Percentiles rank a stretch among this genome's conserved stretches.
phyloP scores from a whole-genome alignment of 2,113 vertebrate species.

The Circaetus cinerascens region DNA sequence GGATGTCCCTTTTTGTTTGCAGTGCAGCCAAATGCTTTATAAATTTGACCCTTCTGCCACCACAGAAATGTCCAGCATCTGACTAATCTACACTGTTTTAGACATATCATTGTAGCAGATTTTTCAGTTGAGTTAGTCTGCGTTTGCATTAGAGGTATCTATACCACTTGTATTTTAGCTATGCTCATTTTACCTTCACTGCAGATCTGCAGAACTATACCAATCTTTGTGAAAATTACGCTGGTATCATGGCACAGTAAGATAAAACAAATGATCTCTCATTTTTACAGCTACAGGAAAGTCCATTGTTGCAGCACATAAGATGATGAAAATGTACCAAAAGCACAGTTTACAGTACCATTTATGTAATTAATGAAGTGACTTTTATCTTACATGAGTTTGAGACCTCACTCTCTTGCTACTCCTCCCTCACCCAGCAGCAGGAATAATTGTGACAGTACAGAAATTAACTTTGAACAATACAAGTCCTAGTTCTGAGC shows the following conservation, averaged over 20 bases:
- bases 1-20: not conserved
- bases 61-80: not conserved
- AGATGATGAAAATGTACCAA: not conserved
- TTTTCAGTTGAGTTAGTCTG: not conserved
- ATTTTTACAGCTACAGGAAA: not conserved
- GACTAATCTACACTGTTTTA: not conserved
- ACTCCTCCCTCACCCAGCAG: not conserved
- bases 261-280: not conserved
- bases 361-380: not conserved
- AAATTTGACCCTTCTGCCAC: not conserved
- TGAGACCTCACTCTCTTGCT: not conserved
- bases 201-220: not conserved
- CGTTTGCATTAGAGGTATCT: not conserved
- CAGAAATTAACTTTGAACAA: not conserved
- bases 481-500: not conserved
- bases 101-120: not conserved
- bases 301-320: not conserved
- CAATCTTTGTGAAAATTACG: not conserved
- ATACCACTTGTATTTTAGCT: not conserved
- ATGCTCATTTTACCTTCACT: not conserved
- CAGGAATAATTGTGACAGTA: not conserved
- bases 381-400: not conserved
- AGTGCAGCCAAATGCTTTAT: not conserved
- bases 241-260: not conserved
- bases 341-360: not conserved